Evolutionary conservation across 2,113 vertebrate species (phyloP), one percentile per base, ranked within the genome.

Genomic region (Entelurus aequoreus): DNA sequence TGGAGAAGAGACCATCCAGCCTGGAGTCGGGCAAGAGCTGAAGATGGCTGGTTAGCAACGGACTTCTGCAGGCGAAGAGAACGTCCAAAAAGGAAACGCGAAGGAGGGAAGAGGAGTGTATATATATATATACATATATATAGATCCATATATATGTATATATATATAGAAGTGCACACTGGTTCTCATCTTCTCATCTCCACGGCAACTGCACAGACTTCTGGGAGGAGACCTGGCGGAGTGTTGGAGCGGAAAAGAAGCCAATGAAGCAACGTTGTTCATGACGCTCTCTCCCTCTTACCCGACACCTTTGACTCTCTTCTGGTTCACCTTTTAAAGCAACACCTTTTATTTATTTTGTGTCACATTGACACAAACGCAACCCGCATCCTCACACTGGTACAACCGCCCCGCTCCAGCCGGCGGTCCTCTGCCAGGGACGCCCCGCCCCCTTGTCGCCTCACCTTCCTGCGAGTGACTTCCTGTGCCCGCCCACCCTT

Each of bases 401-500:
- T 28, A 62, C 49, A 3, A 6, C 51, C 15, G 8, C 19, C 5
- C 8, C 10, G 16, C 51, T 53, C 51, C 51, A 19, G 16, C 19
- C 46, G 6, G 57, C 8, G n/a, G 8, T 28, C 13, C 19, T 19
- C 55, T 65, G 58, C 35, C 62, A 28, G 37, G 65, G 16, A 38
- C 40, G 2, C 19, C 6, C 66, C 49, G 57, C 28, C 53, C 48
- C 6, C 6, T 6, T n/a, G 2, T n/a, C 35, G 50, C 57, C 21
- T 57, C 57, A 0, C 49, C 62, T 69, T 55, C 68, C 62, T 58
- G 75, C 46, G 74, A 44, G 74, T 67, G 80, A 73, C 84, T 88
- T 89, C 78, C 79, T 75, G 82, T 81, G 76, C 79, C 77, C 72
- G 74, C 81, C 72, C 75, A 83, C 85, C 81, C 81, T 87, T 74